phyloP scores from a whole-genome alignment of 2,888 invertebrate species.

The Chrysolina haemoptera region DNA sequence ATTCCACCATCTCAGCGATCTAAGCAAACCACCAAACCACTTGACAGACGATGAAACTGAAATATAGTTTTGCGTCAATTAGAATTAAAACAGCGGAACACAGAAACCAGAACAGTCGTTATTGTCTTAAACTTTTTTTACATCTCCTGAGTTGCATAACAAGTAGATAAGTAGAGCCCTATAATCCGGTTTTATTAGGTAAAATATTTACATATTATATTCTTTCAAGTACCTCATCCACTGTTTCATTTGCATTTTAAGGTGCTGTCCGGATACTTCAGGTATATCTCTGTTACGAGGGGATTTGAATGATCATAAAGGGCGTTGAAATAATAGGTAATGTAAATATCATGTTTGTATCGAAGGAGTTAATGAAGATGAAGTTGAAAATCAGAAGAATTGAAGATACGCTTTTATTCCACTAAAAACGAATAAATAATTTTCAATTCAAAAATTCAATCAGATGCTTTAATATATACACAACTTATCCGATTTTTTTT shows the following conservation, averaged over 20 bases:
- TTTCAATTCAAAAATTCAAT: no score
- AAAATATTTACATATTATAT: slow-evolving; percentile 30
- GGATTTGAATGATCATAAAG: background rate
- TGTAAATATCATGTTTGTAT: no score
- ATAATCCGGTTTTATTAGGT: slow-evolving; percentile 21
- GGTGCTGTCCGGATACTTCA: slow-evolving; percentile 22
- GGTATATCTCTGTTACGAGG: background rate
- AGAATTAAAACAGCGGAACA: slow-evolving; percentile 20
- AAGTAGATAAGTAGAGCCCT: slow-evolving; percentile 24
- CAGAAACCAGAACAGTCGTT: slow-evolving; percentile 6
- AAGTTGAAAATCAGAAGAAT: no score
- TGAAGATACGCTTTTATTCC: no score
- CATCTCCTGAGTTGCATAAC: slow-evolving; percentile 19
- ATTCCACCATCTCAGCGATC: slow-evolving; percentile 4
- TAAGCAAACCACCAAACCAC: background rate
- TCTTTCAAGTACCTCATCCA: slow-evolving; percentile 23
- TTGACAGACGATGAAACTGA: background rate
- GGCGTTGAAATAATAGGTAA: no score
- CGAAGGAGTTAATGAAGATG: no score
- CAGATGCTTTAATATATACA: no score
- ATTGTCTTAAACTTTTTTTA: slow-evolving; percentile 22
- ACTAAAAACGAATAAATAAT: no score
- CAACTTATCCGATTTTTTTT: no score
- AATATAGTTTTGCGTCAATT: background rate
- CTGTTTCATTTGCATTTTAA: slow-evolving; percentile 24